phyloP scores from a whole-genome alignment of 2,888 invertebrate genomes.

The Tenthredo amoena region DNA sequence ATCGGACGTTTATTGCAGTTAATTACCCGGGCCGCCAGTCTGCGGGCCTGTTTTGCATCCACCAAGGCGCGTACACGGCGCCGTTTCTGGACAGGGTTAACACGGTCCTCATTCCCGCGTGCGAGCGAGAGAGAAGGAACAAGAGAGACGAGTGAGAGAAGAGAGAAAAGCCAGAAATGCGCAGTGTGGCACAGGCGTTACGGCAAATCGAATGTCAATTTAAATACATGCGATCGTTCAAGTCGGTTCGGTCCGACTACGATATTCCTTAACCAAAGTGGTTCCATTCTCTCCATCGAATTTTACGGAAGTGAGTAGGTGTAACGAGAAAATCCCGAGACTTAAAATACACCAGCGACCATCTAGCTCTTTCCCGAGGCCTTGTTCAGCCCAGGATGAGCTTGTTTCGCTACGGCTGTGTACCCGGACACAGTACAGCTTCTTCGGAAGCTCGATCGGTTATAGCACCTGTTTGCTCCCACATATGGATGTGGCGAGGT shows the following conservation, averaged over 20 bases:
- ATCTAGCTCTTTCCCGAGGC: neutral
- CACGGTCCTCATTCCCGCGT: conserved; percentile 56
- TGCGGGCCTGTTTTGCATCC: conserved; percentile 68
- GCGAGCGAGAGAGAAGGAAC: conserved; percentile 4
- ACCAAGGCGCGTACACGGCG: conserved; percentile 57
- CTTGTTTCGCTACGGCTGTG: conserved; percentile 16
- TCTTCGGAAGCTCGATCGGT: conserved; percentile 38
- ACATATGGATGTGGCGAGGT: neutral
- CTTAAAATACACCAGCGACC: neutral
- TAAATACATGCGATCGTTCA: conserved; percentile 46
- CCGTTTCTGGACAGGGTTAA: conserved; percentile 65
- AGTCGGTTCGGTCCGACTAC: neutral
- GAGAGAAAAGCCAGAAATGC: conserved; percentile 19
- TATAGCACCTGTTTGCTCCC: conserved; percentile 18
- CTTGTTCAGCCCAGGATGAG: conserved; percentile 13
- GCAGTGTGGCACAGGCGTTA: neutral
- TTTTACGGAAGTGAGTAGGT: neutral
- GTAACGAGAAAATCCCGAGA: neutral
- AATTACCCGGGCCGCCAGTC: conserved; percentile 69
- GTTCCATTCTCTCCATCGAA: neutral
- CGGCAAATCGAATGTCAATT: conserved; percentile 50
- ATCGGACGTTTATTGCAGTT: conserved; percentile 74
- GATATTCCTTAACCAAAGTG: neutral
- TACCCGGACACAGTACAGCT: neutral
- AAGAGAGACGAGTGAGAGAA: conserved; percentile 5